Conservation (phyloP, 2,113 vertebrate species). For the Nibea coibor region DNA sequence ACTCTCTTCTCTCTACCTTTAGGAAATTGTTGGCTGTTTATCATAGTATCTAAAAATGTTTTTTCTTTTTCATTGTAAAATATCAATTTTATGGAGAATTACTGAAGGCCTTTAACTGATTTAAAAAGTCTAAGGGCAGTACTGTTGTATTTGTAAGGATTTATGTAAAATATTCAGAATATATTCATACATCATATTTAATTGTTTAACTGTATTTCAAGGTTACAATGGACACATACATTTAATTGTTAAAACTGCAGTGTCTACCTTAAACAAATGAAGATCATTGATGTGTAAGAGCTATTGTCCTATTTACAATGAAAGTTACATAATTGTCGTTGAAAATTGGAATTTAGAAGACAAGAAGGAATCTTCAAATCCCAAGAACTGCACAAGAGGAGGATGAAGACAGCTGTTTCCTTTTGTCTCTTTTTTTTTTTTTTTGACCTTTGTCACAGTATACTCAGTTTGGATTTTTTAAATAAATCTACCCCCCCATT, state of each 20-base stretch:
- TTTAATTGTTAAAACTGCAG: not conserved
- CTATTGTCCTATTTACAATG: too few relatives aligned
- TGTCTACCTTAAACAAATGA: not conserved
- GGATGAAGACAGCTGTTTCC: not conserved
- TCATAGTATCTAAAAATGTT: not conserved
- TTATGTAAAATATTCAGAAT: too few relatives aligned
- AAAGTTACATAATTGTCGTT: too few relatives aligned
- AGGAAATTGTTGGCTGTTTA: not conserved
- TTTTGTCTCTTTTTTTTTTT: too few relatives aligned
- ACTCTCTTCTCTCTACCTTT: slow-evolving; percentile 30
- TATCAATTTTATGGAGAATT: not conserved
- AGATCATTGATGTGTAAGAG: too few relatives aligned
- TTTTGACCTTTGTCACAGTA: too few relatives aligned
- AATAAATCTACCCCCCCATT: too few relatives aligned
- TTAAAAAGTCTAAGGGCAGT: not conserved
- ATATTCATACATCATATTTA: too few relatives aligned
- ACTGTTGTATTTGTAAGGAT: too few relatives aligned
- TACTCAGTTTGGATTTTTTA: too few relatives aligned
- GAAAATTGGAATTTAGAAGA: too few relatives aligned
- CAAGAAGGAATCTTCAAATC: not conserved
- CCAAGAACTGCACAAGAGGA: not conserved
- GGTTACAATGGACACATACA: not conserved
- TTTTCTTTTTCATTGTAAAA: not conserved
- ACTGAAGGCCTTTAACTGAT: not conserved
- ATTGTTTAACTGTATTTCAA: not conserved